These are phyloP conservation scores for Gerris buenoi DNA, from an alignment of 1,140 invertebrate species.

Conservation along the genomic window DNA sequence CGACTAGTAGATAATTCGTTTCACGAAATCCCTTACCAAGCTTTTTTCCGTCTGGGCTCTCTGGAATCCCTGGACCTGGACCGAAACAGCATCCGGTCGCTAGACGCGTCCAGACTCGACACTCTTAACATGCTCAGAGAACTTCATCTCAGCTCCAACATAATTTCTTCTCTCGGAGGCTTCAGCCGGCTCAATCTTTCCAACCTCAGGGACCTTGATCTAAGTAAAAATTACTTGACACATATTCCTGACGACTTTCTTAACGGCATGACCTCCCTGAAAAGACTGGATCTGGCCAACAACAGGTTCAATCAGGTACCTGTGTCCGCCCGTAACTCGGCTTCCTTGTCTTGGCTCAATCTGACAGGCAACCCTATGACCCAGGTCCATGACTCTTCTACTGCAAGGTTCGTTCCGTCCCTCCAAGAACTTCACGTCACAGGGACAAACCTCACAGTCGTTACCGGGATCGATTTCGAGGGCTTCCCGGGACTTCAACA, in stretches of 20 bases:
- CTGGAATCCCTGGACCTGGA: constrained; percentile 46
- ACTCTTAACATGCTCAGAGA: constrained; percentile 53
- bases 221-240: constrained; percentile 56
- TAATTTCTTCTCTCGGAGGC: constrained; percentile 56
- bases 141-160: constrained; percentile 58
- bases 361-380: constrained; percentile 65
- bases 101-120: constrained; percentile 61
- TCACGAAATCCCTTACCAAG: constrained; percentile 54
- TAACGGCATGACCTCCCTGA: constrained; percentile 42
- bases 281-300: constrained; percentile 57
- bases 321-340: constrained; percentile 54
- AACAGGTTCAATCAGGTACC: constrained; percentile 72
- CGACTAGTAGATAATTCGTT: constrained; percentile 56
- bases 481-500: constrained; percentile 64
- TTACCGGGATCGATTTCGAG: constrained; percentile 76
- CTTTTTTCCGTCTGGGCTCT: constrained; percentile 52
- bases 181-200: constrained; percentile 58
- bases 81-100: constrained; percentile 47
- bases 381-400: constrained; percentile 50
- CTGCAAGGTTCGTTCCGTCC: constrained; percentile 15
- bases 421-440: constrained; percentile 67
- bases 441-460: constrained; percentile 64
- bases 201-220: constrained; percentile 50
- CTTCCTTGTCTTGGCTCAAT: constrained; percentile 55
- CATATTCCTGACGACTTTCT: constrained; percentile 70